phyloP scores from a whole-genome alignment of 2,797 vertebrate genomes.

The Anas georgica region DNA sequence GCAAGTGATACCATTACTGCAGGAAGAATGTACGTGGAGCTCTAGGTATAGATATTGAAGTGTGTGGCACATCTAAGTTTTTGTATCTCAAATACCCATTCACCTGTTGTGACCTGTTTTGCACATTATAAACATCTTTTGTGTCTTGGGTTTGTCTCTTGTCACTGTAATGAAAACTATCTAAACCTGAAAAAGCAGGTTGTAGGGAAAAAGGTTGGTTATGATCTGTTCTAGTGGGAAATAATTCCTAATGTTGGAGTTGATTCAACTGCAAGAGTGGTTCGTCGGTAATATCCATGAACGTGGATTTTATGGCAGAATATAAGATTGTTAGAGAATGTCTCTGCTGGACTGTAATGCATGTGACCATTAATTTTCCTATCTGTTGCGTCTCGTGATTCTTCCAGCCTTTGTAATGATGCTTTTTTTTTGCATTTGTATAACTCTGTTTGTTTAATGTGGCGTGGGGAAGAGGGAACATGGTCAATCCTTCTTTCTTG shows the following conservation, averaged over 20 bases:
- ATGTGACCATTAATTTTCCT: background rate
- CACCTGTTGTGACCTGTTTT: background rate
- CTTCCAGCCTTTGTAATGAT: conserved; percentile 9
- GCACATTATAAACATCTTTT: background rate
- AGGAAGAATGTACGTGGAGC: background rate
- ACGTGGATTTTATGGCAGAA: background rate
- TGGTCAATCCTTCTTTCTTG: background rate
- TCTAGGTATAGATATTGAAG: background rate
- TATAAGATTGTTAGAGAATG: background rate
- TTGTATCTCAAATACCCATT: background rate
- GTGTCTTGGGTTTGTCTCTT: background rate
- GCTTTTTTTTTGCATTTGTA: background rate
- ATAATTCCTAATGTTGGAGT: background rate
- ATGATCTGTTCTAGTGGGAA: background rate
- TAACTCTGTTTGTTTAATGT: background rate
- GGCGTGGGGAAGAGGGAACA: background rate
- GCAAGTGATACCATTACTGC: background rate
- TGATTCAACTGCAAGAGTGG: background rate
- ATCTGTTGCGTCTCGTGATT: background rate
- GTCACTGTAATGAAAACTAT: background rate
- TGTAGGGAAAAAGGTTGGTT: background rate
- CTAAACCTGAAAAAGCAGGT: background rate
- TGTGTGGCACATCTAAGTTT: background rate
- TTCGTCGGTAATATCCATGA: background rate
- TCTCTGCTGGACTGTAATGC: conserved; percentile 1